These are phyloP conservation scores for Rhinolophus ferrumequinum DNA, from an alignment of 2,113 vertebrate species.

Conservation along the genomic window DNA sequence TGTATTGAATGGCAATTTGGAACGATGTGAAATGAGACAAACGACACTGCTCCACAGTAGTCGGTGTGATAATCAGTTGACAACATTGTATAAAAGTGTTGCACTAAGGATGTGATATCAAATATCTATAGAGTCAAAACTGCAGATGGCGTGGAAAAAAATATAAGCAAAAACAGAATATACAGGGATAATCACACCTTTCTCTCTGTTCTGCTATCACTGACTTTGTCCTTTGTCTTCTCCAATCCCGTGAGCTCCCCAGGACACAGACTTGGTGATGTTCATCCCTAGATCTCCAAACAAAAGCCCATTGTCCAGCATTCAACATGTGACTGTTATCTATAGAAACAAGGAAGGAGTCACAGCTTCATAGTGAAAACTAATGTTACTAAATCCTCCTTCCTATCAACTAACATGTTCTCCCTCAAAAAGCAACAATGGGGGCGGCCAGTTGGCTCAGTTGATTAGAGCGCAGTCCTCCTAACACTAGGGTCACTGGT, in stretches of 20 bases:
- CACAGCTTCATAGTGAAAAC: background rate
- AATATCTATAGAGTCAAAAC: background rate
- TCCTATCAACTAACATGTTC: background rate
- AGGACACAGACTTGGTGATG: background rate
- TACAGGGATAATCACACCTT: background rate
- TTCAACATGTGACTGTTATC: background rate
- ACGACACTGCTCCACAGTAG: background rate
- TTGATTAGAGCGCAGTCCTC: too few species aligned
- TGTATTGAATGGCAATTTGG: background rate
- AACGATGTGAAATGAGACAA: background rate
- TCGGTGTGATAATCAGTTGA: background rate
- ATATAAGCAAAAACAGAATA: background rate
- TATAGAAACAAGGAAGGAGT: background rate
- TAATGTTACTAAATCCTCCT: background rate
- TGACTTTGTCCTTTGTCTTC: background rate
- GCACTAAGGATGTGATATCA: background rate
- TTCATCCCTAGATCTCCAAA: background rate
- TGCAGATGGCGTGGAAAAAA: background rate
- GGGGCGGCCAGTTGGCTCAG: too few species aligned
- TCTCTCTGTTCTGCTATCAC: background rate
- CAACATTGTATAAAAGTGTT: background rate
- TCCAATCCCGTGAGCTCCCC: background rate
- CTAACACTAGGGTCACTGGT: too few species aligned
- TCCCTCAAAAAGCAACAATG: background rate
- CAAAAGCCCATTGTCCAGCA: background rate